These are phyloP conservation scores for Diachasmimorpha longicaudata DNA, from an alignment of 1,140 invertebrate species.

Conservation along the genomic window DNA sequence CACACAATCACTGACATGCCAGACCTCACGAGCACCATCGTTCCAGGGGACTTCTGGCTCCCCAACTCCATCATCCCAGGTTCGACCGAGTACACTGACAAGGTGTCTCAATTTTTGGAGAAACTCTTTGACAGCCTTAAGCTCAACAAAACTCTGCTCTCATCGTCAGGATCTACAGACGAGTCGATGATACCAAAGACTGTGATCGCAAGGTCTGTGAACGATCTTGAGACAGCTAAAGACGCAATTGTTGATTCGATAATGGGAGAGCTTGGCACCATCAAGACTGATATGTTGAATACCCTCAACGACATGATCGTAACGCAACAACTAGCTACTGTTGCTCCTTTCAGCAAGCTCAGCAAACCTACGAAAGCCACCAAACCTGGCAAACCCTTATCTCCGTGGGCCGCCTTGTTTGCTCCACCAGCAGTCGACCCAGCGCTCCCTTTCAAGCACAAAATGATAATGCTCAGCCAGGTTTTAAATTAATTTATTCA, in stretches of 20 bases:
- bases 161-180: not conserved
- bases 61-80: slow-evolving; percentile 45
- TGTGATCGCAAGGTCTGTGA: slow-evolving; percentile 40
- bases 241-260: slow-evolving; percentile 52
- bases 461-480: slow-evolving; percentile 46
- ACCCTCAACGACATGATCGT: slow-evolving; percentile 49
- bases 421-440: slow-evolving; percentile 36
- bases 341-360: slow-evolving; percentile 37
- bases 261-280: slow-evolving; percentile 44
- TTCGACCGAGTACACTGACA: slow-evolving; percentile 49
- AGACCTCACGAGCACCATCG: slow-evolving; percentile 48
- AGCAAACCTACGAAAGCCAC: slow-evolving; percentile 37
- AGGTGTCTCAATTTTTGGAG: slow-evolving; percentile 49
- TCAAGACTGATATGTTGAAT: slow-evolving; percentile 52
- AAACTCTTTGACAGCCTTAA: slow-evolving; percentile 52
- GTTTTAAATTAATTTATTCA: too few species aligned
- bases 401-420: slow-evolving; percentile 37
- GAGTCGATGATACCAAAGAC: slow-evolving; percentile 32
- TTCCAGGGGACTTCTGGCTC: slow-evolving; percentile 54
- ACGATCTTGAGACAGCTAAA: slow-evolving; percentile 50
- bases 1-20: slow-evolving; percentile 31
- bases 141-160: slow-evolving; percentile 39
- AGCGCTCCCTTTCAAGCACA: slow-evolving; percentile 49
- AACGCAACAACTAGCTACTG: slow-evolving; percentile 42
- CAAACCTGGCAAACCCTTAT: slow-evolving; percentile 31